Percentiles rank a stretch among this genome's conserved stretches.
These are phyloP conservation scores for Spicauda simplicius DNA, from an alignment of 2,888 invertebrate species.

Conservation along the genomic window DNA sequence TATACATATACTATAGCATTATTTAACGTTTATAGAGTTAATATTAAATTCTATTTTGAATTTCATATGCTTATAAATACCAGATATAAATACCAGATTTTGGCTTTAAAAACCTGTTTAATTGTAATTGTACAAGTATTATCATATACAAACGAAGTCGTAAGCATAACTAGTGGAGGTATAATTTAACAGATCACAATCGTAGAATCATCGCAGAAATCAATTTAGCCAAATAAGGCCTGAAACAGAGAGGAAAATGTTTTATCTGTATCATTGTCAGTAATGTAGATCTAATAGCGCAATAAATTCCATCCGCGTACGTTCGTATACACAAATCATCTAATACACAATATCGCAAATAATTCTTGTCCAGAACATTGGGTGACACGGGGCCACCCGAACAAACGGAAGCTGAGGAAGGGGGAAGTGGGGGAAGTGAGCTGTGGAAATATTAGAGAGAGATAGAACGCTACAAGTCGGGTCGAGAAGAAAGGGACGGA, in stretches of 20 bases:
- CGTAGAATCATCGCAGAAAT: neutral
- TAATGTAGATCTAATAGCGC: slow-evolving; percentile 48
- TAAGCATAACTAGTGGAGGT: no score
- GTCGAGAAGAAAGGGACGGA: slow-evolving; percentile 54
- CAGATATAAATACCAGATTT: no score
- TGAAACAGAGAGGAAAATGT: slow-evolving; percentile 18
- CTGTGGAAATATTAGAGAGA: slow-evolving; percentile 65
- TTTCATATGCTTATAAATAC: no score
- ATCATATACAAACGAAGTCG: no score
- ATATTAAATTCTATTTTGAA: no score
- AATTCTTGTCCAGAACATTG: slow-evolving; percentile 79
- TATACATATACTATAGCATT: no score
- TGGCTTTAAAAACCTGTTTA: no score
- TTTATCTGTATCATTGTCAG: slow-evolving; percentile 35
- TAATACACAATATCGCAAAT: slow-evolving; percentile 81
- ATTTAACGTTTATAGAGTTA: no score
- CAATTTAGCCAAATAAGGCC: slow-evolving; percentile 15
- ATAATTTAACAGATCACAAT: neutral
- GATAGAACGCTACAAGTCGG: slow-evolving; percentile 52
- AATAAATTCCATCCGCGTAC: slow-evolving; percentile 69
- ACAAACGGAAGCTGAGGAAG: slow-evolving; percentile 66
- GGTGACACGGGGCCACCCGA: slow-evolving; percentile 71
- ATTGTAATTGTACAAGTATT: no score
- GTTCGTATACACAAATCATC: slow-evolving; percentile 79
- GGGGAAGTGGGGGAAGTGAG: slow-evolving; percentile 56